Evolutionary conservation across 1,140 invertebrate genomes (phyloP).

Genomic region (Drosophila nikananu): DNA sequence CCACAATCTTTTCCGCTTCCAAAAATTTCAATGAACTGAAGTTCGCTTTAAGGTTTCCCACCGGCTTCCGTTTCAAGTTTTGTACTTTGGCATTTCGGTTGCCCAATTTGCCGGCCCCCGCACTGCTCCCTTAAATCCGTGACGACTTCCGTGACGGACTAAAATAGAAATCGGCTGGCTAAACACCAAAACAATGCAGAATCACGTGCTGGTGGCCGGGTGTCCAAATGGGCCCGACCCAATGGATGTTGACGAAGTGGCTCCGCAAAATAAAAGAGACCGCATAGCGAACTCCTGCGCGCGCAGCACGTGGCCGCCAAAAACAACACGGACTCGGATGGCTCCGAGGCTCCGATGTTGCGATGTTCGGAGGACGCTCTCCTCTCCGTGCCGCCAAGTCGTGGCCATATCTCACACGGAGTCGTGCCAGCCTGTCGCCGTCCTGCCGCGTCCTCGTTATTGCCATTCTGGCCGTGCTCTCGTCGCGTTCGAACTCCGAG

Average conservation of each 20-base stretch:
- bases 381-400: slow-evolving; percentile 33
- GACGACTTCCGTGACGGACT: slow-evolving; percentile 58
- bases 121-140: not conserved
- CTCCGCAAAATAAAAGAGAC: slow-evolving; percentile 52
- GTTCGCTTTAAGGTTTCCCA: not conserved
- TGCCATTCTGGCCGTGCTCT: slow-evolving; percentile 54
- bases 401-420: slow-evolving; percentile 28
- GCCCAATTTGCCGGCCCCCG: slow-evolving; percentile 31
- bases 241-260: slow-evolving; percentile 65
- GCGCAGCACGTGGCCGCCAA: slow-evolving; percentile 77
- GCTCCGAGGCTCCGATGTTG: slow-evolving; percentile 20
- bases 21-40: not conserved
- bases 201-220: slow-evolving; percentile 50
- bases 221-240: slow-evolving; percentile 34
- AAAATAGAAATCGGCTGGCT: slow-evolving; percentile 60
- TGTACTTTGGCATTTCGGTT: slow-evolving; percentile 45
- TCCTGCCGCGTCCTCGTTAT: slow-evolving; percentile 71
- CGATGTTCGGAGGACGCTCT: slow-evolving; percentile 14
- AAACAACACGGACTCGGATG: slow-evolving; percentile 49
- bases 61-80: slow-evolving; percentile 31
- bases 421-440: slow-evolving; percentile 50
- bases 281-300: slow-evolving; percentile 64
- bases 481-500: slow-evolving; percentile 50
- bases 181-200: slow-evolving; percentile 27
- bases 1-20: slow-evolving; percentile 4